A percentile compares a stretch with the other conserved stretches of the same genome.
Evolutionary conservation across 2,797 vertebrate genomes (phyloP).

Genomic region (Phylloscopus collybita): DNA sequence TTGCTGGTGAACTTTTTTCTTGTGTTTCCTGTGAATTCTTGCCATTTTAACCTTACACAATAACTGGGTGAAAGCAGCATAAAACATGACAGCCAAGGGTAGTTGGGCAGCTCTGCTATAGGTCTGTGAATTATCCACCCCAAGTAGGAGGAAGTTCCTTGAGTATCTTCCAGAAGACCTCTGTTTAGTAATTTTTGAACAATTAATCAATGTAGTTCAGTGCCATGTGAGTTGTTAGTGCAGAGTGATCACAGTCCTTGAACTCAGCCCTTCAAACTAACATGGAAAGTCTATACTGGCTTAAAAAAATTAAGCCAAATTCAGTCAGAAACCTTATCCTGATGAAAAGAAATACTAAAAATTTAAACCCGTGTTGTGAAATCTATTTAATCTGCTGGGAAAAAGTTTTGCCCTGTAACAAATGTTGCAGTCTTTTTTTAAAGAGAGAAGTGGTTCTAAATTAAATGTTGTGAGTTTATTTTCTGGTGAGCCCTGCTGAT

Average conservation of each 20-base stretch:
- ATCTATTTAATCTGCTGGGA: not conserved
- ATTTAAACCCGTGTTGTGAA: not conserved
- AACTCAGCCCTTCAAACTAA: not conserved
- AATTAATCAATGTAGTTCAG: not conserved
- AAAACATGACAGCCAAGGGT: not conserved
- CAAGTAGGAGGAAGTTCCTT: not conserved
- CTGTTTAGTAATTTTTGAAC: not conserved
- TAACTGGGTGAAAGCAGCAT: not conserved
- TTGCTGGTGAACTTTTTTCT: not conserved
- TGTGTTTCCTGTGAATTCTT: not conserved
- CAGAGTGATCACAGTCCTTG: not conserved
- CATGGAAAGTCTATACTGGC: accelerated
- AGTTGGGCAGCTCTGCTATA: not conserved
- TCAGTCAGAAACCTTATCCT: not conserved
- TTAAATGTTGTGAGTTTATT: not conserved
- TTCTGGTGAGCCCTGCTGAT: not conserved
- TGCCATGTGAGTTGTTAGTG: not conserved
- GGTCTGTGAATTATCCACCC: not conserved
- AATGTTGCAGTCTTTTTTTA: not conserved
- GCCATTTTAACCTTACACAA: not conserved
- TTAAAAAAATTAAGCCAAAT: not conserved
- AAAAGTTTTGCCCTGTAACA: not conserved
- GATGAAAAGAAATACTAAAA: not conserved
- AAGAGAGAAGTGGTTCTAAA: not conserved
- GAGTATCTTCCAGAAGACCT: not conserved